phyloP scores from a whole-genome alignment of 2,888 invertebrate species.

The Mesoligia furuncula region DNA sequence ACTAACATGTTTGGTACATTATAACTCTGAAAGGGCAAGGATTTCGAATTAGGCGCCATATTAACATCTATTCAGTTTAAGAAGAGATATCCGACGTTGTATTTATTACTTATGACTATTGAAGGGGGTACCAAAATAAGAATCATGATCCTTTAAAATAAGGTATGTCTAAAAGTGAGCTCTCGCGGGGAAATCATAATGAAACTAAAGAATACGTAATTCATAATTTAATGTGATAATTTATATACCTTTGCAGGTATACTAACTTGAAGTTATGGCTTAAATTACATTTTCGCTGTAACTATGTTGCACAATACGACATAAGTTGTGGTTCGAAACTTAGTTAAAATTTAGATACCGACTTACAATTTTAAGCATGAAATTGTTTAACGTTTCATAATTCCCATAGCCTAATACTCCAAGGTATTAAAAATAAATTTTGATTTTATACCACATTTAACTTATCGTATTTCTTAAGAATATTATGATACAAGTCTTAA shows the following conservation, averaged over 20 bases:
- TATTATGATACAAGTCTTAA: constrained; percentile 88
- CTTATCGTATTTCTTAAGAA: constrained; percentile 77
- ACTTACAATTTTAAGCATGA: constrained; percentile 54
- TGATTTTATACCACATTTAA: constrained; percentile 80
- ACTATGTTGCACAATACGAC: constrained; percentile 79
- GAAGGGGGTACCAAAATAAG: no score
- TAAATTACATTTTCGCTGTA: constrained; percentile 81
- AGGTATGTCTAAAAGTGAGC: background rate
- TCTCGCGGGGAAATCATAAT: constrained; percentile 51
- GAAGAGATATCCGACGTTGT: background rate
- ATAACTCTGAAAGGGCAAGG: no score
- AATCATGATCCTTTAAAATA: background rate
- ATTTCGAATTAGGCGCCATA: background rate
- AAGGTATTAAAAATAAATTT: constrained; percentile 87
- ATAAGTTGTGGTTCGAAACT: constrained; percentile 68
- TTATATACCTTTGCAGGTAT: constrained; percentile 83
- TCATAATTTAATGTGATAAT: constrained; percentile 89
- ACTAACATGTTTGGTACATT: background rate
- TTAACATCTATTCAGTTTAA: background rate
- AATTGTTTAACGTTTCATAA: constrained; percentile 57
- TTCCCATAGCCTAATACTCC: constrained; percentile 81
- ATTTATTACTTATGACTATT: no score
- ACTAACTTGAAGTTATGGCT: constrained; percentile 84
- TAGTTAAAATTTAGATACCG: constrained; percentile 61
- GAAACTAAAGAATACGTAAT: constrained; percentile 78